phyloP scores from a whole-genome alignment of 2,797 vertebrate species.

The Gallinago nigripennis region DNA sequence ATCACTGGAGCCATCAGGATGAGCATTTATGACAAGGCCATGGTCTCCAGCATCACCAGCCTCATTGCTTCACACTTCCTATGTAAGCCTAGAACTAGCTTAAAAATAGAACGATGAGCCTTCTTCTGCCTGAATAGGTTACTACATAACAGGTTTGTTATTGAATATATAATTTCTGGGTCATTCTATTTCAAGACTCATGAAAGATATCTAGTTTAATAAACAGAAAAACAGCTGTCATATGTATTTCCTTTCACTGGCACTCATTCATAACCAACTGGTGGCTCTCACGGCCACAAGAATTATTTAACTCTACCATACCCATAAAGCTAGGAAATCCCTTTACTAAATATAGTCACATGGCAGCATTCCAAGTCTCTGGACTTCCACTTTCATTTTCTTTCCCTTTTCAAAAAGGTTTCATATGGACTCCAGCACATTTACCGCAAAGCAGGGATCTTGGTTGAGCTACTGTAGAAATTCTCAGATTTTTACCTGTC shows the following conservation, averaged over 20 bases:
- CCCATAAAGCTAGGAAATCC: not conserved
- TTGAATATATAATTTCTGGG: conserved; percentile 62
- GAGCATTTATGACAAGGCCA: not conserved
- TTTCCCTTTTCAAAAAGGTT: not conserved
- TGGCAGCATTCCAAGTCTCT: not conserved
- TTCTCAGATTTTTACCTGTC: not conserved
- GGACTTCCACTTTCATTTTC: conserved; percentile 34
- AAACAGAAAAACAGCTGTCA: conserved; percentile 67
- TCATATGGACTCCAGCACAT: rapidly evolving
- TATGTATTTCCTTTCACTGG: conserved; percentile 57
- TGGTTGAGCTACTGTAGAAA: not conserved
- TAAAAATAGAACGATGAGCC: conserved; percentile 35
- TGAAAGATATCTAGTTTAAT: conserved; percentile 36
- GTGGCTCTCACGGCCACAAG: not conserved
- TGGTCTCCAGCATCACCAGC: not conserved
- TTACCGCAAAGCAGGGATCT: not conserved
- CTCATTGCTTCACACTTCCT: conserved; percentile 34
- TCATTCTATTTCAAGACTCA: conserved; percentile 62
- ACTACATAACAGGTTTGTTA: conserved; percentile 61
- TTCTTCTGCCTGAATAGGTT: conserved; percentile 38
- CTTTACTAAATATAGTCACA: not conserved
- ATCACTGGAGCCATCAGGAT: not conserved
- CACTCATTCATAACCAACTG: conserved; percentile 58
- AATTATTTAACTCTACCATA: conserved; percentile 45
- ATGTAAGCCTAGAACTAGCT: not conserved